A percentile compares a stretch with the other conserved stretches of the same genome.
Evolutionary conservation across 37 sponge, comb jelly and placozoan genomes (phyloP).

Genomic region (Lycopodina hypogea): DNA sequence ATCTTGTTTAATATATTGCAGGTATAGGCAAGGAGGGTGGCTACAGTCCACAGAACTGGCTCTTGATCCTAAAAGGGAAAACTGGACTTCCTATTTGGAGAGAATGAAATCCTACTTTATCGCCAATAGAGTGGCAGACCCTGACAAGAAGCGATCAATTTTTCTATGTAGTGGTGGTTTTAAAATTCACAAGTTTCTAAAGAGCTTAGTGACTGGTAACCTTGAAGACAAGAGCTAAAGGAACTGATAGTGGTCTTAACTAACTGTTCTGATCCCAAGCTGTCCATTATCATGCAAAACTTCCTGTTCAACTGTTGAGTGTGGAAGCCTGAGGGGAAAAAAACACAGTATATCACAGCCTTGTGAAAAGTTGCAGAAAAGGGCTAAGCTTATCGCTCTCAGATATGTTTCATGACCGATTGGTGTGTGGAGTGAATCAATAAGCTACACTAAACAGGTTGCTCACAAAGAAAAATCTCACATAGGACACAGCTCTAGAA

Average conservation of each 20-base stretch:
- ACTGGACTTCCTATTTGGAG: too few relatives aligned
- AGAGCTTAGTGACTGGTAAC: constrained; percentile 1
- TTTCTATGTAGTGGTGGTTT: too few relatives aligned
- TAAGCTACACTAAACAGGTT: background rate
- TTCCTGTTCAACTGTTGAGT: constrained; percentile 25
- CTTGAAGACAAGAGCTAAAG: constrained; percentile 3
- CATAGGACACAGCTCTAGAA: background rate
- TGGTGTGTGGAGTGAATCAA: constrained; percentile 13
- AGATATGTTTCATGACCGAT: constrained; percentile 7
- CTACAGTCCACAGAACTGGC: too few relatives aligned
- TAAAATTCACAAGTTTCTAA: constrained; percentile 7
- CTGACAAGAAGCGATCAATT: too few relatives aligned
- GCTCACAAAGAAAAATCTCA: constrained; percentile 15
- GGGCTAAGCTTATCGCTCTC: background rate
- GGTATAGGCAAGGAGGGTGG: too few relatives aligned
- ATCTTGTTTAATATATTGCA: too few relatives aligned
- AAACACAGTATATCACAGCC: constrained; percentile 9
- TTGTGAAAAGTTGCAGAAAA: constrained; percentile 8
- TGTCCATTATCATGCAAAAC: constrained; percentile 15
- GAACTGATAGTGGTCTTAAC: constrained; percentile 11
- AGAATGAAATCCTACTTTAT: too few relatives aligned
- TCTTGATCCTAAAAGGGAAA: too few relatives aligned
- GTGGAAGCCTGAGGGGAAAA: constrained; percentile 3
- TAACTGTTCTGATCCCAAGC: constrained; percentile 21
- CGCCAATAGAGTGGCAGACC: too few relatives aligned